Conservation (phyloP, 2,113 vertebrate species). For the Opisthocomus hoazin region DNA sequence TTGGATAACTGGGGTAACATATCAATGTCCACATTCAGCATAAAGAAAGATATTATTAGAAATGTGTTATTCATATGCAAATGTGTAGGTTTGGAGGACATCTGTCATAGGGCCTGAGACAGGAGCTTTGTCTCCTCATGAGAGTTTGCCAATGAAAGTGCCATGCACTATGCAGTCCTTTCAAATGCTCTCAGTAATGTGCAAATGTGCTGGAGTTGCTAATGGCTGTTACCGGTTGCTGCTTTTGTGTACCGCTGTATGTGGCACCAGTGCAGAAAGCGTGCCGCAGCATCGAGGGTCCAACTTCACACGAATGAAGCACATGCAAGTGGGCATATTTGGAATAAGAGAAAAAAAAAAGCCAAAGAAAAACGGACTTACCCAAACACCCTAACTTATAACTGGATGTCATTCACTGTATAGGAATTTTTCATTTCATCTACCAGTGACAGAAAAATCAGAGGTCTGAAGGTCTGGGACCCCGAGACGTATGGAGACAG, state of each 20-base stretch:
- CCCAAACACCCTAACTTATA: not conserved
- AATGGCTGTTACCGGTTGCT: accelerated
- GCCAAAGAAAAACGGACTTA: not conserved
- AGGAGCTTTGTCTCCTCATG: not conserved
- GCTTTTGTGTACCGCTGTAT: not conserved
- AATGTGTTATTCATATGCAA: not conserved
- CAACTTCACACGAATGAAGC: not conserved
- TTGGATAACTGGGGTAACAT: not conserved
- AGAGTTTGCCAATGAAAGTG: not conserved
- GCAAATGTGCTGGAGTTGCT: not conserved
- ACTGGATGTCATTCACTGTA: not conserved
- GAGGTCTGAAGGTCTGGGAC: not conserved
- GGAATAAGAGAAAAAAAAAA: not conserved
- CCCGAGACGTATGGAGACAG: not conserved
- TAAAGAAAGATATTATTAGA: not conserved
- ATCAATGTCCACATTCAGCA: not conserved
- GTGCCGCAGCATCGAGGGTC: accelerated
- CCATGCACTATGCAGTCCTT: not conserved
- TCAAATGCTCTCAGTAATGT: not conserved
- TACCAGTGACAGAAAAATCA: not conserved
- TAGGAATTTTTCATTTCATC: not conserved
- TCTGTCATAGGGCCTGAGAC: not conserved
- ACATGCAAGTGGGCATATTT: not conserved
- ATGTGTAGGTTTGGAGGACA: not conserved
- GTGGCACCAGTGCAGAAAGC: not conserved